Conservation (phyloP, 92 coral and sea anemone species). For the Diadumene lineata region DNA sequence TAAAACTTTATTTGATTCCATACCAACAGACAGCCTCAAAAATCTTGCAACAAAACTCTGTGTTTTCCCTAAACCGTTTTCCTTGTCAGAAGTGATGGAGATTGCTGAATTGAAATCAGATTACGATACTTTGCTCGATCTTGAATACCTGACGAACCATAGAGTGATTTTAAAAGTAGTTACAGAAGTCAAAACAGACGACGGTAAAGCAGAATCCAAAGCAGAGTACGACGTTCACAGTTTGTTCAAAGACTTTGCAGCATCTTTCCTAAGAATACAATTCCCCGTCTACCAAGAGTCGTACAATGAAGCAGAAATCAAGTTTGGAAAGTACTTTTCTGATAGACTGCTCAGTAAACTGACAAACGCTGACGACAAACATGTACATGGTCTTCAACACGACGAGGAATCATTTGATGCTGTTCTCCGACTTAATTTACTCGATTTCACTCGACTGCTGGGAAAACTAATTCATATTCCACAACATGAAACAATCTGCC, state of each 20-base stretch:
- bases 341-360: constrained; percentile 39
- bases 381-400: too few relatives aligned
- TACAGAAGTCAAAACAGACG: too few relatives aligned
- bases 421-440: too few relatives aligned
- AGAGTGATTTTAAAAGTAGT: constrained; percentile 10
- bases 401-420: too few relatives aligned
- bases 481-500: constrained; percentile 25
- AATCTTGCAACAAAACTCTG: constrained; percentile 57
- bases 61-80: constrained; percentile 53
- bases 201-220: too few relatives aligned
- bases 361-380: too few relatives aligned
- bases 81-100: constrained; percentile 45
- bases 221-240: constrained; percentile 64
- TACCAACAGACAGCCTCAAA: constrained; percentile 46
- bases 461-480: constrained; percentile 30
- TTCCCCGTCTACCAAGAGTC: constrained; percentile 2
- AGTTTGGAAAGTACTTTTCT: constrained; percentile 47
- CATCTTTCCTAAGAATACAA: constrained; percentile 24
- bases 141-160: constrained; percentile 44
- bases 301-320: constrained; percentile 35
- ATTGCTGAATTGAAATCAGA: constrained; percentile 35
- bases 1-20: constrained; percentile 41
- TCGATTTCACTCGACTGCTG: too few relatives aligned
- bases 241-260: constrained; percentile 50
- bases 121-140: constrained; percentile 32